phyloP scores from a whole-genome alignment of 2,888 invertebrate species.

The Achlya flavicornis region DNA sequence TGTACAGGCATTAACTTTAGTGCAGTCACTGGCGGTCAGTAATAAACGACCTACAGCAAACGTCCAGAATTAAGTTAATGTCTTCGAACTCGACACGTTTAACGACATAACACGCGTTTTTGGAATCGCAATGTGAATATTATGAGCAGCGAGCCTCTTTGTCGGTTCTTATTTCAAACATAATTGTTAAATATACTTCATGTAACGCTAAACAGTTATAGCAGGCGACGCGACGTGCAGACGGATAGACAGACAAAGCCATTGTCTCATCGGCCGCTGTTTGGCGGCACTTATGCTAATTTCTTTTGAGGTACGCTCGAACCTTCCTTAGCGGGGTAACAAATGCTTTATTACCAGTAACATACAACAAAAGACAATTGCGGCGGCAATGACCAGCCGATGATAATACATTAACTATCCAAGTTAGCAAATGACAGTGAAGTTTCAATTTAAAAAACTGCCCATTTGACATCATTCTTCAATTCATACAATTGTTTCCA shows the following conservation, averaged over 20 bases:
- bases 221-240: slow-evolving; percentile 66
- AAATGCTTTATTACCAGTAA: slow-evolving; percentile 65
- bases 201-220: slow-evolving; percentile 58
- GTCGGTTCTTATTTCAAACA: slow-evolving; percentile 55
- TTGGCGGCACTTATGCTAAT: slow-evolving; percentile 79
- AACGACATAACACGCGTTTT: slow-evolving; percentile 39
- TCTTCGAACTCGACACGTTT: slow-evolving; percentile 32
- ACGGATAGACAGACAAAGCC: slow-evolving; percentile 77
- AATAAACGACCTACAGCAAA: slow-evolving; percentile 35
- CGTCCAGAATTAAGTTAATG: slow-evolving; percentile 44
- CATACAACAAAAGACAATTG: slow-evolving; percentile 54
- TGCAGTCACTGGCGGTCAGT: slow-evolving; percentile 31
- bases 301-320: slow-evolving; percentile 71
- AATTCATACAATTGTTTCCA: too few species aligned
- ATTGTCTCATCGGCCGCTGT: slow-evolving; percentile 71
- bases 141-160: slow-evolving; percentile 40
- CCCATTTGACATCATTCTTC: background rate
- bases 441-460: background rate
- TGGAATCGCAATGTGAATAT: slow-evolving; percentile 39
- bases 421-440: slow-evolving; percentile 14
- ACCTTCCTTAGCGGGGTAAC: slow-evolving; percentile 63
- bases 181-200: slow-evolving; percentile 56
- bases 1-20: slow-evolving; percentile 37
- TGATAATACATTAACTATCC: slow-evolving; percentile 27
- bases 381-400: slow-evolving; percentile 33